phyloP scores from a whole-genome alignment of 2,113 vertebrate species.

The Chamaetylas fuelleborni region DNA sequence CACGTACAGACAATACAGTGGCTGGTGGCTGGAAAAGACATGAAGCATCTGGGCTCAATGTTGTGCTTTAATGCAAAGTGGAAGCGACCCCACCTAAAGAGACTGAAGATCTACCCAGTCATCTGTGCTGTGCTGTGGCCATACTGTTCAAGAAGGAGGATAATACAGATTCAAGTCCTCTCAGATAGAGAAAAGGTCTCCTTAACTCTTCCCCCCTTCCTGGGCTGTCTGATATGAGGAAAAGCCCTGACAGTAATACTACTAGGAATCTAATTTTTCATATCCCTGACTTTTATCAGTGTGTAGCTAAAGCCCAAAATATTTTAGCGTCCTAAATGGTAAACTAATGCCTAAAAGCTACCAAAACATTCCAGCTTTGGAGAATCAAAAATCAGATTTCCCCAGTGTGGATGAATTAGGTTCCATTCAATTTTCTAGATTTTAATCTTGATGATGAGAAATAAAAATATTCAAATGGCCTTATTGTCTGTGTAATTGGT shows the following conservation, averaged over 20 bases:
- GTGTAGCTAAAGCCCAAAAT: not conserved
- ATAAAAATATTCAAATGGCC: not conserved
- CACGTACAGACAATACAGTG: not conserved
- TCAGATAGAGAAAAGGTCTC: not conserved
- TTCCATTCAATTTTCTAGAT: not conserved
- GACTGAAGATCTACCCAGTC: not conserved
- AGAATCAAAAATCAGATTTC: not conserved
- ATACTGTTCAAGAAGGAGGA: not conserved
- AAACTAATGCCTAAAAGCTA: not conserved
- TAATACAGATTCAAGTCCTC: not conserved
- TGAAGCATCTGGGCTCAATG: not conserved
- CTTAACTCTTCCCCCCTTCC: not conserved
- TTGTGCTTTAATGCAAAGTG: not conserved
- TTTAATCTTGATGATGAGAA: not conserved
- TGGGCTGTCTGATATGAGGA: not conserved
- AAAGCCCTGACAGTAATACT: not conserved
- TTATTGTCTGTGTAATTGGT: not conserved
- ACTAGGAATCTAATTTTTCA: not conserved
- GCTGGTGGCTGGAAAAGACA: not conserved
- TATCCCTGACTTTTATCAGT: not conserved
- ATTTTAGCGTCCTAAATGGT: not conserved
- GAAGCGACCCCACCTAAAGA: not conserved
- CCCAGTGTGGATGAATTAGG: not conserved
- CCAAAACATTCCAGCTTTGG: not conserved
- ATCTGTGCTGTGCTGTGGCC: not conserved